phyloP scores from a whole-genome alignment of 2,797 vertebrate species.

The Novumbra hubbsi region DNA sequence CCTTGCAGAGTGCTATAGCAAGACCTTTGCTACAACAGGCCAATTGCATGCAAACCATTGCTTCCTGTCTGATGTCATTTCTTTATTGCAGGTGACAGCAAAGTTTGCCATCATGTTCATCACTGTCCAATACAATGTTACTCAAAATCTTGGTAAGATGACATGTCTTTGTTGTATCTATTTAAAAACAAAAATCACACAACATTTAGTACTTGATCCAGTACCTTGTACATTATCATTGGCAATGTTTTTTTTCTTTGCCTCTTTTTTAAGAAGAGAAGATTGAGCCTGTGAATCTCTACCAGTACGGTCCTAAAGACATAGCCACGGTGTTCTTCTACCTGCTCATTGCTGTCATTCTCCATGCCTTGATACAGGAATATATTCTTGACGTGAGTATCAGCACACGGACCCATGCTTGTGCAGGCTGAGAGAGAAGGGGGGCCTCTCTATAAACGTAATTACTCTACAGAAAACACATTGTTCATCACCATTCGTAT shows the following conservation, averaged over 20 bases:
- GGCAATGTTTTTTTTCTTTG: conserved; percentile 4
- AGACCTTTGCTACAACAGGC: not conserved
- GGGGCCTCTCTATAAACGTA: not conserved
- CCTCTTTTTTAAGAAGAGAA: conserved; percentile 67
- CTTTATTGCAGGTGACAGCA: conserved; percentile 72
- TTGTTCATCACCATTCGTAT: not conserved
- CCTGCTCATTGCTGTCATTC: conserved; percentile 81
- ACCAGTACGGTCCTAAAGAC: conserved; percentile 82
- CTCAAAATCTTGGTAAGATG: conserved; percentile 73
- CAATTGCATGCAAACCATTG: not conserved
- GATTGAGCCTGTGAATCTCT: conserved; percentile 72
- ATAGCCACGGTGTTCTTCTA: conserved; percentile 85
- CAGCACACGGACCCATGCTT: not conserved
- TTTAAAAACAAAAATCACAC: not conserved
- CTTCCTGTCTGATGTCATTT: conserved; percentile 8
- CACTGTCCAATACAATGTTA: conserved; percentile 84
- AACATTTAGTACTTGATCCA: not conserved
- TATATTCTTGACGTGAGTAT: conserved; percentile 81
- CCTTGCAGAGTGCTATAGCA: not conserved
- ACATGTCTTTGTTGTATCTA: not conserved
- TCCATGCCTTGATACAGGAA: conserved; percentile 85
- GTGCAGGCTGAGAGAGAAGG: not conserved
- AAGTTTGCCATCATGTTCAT: conserved; percentile 82
- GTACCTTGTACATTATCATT: not conserved
- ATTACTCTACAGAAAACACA: not conserved